Base-by-base conservation (phyloP, 1,140 invertebrate genomes). In the Papilio aristodemus region DNA sequence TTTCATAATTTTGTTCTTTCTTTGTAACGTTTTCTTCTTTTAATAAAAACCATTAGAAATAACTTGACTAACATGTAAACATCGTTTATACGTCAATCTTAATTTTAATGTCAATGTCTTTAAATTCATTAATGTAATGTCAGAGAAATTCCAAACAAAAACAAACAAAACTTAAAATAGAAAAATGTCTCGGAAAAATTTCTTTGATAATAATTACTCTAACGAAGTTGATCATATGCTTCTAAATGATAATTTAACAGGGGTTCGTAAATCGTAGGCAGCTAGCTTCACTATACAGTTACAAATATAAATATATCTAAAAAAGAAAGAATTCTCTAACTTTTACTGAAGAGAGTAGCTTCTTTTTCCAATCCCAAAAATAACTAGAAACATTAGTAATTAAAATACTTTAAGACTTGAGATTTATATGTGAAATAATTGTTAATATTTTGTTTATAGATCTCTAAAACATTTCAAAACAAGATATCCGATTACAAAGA, bases 401-500 rank as follows among this genome's bases (percentile, higher is more conserved):
- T 32, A 32, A 2, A 32, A 2, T 32, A 32, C 27, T 32, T 6
- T 32, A 3, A 32, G 27, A 32, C 27, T 32, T 2, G 27, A 3
- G 27, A 3, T 32, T 3, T 32, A 32, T 32, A 32, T 3, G 6
- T 32, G n/a, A 50, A 39, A 32, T 32, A 32, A 32, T 32, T 22
- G 63, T 39, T 13, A 68, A 25, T 63, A 9, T 37, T 25, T 59
- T 67, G 22, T 46, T 80, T 77, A 37, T 68, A 90, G 88, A 73
- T 88, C 63, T 90, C 86, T 22, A 66, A 80, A 59, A 75, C 68
- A 64, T 84, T 89, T 60, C 38, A 72, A 67, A 37, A 58, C 69
- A 88, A 86, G 74, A 72, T 90, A 32, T 32, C 74, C 50, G 83
- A 80, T n/a, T 89, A 80, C 72, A 86, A 77, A 73, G 67, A 59